Evolutionary conservation across 2,888 invertebrate genomes (phyloP).

Genomic region (Elmis aenea): DNA sequence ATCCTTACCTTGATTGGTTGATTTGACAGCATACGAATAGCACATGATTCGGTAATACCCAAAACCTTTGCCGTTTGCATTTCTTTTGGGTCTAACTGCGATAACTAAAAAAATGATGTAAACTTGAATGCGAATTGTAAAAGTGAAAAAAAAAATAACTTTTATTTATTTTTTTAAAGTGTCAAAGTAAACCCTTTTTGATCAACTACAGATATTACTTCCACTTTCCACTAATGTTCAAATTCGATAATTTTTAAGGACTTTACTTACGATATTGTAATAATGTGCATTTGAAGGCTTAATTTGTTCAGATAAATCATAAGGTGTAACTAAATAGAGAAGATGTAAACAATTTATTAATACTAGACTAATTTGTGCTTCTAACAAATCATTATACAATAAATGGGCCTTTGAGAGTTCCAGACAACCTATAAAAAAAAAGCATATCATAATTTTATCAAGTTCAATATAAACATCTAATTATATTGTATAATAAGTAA

Average conservation of each 20-base stretch:
- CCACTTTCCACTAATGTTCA: too few relatives aligned
- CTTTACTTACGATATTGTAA: slow-evolving; percentile 56
- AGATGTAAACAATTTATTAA: slow-evolving; percentile 79
- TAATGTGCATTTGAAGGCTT: slow-evolving; percentile 52
- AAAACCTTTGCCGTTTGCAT: slow-evolving; percentile 65
- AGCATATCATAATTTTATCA: slow-evolving; percentile 8
- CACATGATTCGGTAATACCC: slow-evolving; percentile 72
- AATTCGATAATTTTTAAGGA: too few relatives aligned
- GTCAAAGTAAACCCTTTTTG: too few relatives aligned
- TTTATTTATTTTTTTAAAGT: too few relatives aligned
- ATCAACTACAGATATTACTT: too few relatives aligned
- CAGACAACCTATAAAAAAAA: slow-evolving; percentile 4
- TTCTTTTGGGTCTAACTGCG: slow-evolving; percentile 58
- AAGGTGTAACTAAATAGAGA: slow-evolving; percentile 80
- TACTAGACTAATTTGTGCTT: slow-evolving; percentile 70
- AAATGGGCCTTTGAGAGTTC: slow-evolving; percentile 51
- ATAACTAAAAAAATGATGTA: slow-evolving; percentile 51
- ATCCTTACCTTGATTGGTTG: slow-evolving; percentile 55
- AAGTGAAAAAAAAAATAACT: too few relatives aligned
- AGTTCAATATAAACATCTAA: too few relatives aligned
- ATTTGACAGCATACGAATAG: slow-evolving; percentile 64
- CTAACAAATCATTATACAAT: slow-evolving; percentile 69
- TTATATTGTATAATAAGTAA: too few relatives aligned
- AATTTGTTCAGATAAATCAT: slow-evolving; percentile 58
- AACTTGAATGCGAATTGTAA: too few relatives aligned